phyloP scores from a whole-genome alignment of 2,113 vertebrate species.

The Nothoprocta perdicaria region DNA sequence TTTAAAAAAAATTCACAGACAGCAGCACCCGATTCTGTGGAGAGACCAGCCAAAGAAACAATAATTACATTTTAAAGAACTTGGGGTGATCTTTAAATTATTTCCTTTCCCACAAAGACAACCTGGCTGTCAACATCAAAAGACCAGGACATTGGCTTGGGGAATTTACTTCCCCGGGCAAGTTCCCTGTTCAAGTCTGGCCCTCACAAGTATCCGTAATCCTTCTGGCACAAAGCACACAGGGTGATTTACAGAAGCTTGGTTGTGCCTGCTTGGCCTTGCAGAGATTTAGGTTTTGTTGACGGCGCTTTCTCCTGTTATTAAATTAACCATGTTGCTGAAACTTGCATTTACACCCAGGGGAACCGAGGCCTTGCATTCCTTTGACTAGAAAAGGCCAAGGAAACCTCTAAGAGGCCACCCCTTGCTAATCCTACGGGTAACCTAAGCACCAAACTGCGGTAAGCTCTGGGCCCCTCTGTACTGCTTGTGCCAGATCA shows the following conservation, averaged over 20 bases:
- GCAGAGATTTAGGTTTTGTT: neutral
- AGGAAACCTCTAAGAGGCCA: neutral
- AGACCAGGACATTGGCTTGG: rapidly evolving
- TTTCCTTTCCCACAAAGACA: neutral
- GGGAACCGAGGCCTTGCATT: rapidly evolving
- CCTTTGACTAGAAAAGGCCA: neutral
- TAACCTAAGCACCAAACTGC: neutral
- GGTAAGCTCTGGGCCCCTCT: rapidly evolving
- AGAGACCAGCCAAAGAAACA: slow-evolving; percentile 25
- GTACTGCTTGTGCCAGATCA: no score
- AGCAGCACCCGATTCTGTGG: slow-evolving; percentile 93
- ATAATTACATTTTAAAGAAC: neutral
- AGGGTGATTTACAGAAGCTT: neutral
- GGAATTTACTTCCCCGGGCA: rapidly evolving
- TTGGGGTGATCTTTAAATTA: rapidly evolving
- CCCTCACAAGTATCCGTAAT: neutral
- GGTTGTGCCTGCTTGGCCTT: neutral
- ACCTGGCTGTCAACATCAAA: neutral
- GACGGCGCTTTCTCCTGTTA: neutral
- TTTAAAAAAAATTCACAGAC: slow-evolving; percentile 98
- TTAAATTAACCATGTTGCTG: neutral
- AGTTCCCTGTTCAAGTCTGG: neutral
- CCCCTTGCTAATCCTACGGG: neutral
- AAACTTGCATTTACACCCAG: neutral
- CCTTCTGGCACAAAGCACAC: no score